Evolutionary conservation across 2,797 vertebrate species (phyloP), one percentile per base, ranked within the genome.

Genomic region (Halcyon smyrnensis): DNA sequence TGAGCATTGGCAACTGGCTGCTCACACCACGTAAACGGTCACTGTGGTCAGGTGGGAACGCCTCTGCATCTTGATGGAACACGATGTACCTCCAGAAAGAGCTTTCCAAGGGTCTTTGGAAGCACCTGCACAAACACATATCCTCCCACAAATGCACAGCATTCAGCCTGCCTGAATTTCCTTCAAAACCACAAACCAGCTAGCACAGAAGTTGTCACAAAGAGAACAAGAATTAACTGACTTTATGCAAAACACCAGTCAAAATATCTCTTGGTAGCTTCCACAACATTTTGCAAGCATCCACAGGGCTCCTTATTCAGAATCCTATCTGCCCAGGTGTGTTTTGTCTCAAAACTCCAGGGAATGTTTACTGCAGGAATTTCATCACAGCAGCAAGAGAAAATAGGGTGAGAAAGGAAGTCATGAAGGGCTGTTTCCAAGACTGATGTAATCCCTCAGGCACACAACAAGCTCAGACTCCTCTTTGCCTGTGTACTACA

Each of bases 41-140:
- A 90, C 83, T 4, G 7, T 4, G 41, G 73, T 25, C 95, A 87
- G 56, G 60, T 57, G 93, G 91, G 88, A 96, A 62, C 2, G 15
- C 71, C 70, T 91, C 9, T 24, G 23, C 63, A 2, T 20, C 24
- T 34, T 67, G 80, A 95, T 74, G 53, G 85, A 93, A 73, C 14
- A 59, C 2, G 34, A 41, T 3, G 9, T 56, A 25, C 62, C 77
- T 82, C 93, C 79, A 89, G n/a, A 84, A 87, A 79, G 84, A 84
- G 65, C 62, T 84, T 92, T 57, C 89, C 23, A 3, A 70, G 76
- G 64, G 36, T 30, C 78, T 69, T 46, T 30, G 70, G 74, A 76
- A 86, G n/a, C 94, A 96, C 91, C 96, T 96, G 85, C 92, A 74
- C 53, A 28, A n/a, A 69, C 60, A 19, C 32, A 23, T 2, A 39